These are phyloP conservation scores for Cydia splendana DNA, from an alignment of 1,140 invertebrate species.

Conservation along the genomic window DNA sequence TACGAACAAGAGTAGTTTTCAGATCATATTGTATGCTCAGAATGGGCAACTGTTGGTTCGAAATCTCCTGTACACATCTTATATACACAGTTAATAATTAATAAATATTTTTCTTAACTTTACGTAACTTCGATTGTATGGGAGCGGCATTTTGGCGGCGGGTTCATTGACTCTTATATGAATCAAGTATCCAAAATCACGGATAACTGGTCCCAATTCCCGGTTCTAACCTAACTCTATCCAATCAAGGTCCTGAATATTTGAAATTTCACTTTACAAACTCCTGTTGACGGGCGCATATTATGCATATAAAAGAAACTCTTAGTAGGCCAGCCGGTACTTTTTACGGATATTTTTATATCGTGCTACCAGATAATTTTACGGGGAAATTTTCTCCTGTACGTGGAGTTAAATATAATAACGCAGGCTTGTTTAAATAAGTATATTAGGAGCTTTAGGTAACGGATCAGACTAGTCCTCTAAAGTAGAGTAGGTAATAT, in stretches of 20 bases:
- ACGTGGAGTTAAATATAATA: background rate
- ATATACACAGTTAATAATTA: no score
- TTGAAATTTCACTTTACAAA: constrained; percentile 24
- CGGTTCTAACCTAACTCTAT: background rate
- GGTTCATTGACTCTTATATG: no score
- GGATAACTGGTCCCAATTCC: background rate
- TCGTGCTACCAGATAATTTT: constrained; percentile 12
- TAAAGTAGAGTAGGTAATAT: no score
- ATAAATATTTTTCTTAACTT: no score
- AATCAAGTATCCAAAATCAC: background rate
- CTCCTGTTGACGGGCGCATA: constrained; percentile 11
- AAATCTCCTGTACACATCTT: no score
- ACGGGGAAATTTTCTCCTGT: background rate
- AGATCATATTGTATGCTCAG: no score
- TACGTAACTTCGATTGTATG: no score
- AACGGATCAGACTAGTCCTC: no score
- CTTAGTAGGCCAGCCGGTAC: background rate
- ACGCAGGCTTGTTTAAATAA: background rate
- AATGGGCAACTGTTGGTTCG: no score
- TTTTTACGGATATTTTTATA: constrained; percentile 29
- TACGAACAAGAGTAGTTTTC: no score
- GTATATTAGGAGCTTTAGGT: background rate
- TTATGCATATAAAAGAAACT: constrained; percentile 26
- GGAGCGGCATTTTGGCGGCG: no score
- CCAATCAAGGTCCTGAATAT: constrained; percentile 18